These are phyloP conservation scores for Lepidurus apus DNA, from an alignment of 1,140 invertebrate species.

Conservation along the genomic window DNA sequence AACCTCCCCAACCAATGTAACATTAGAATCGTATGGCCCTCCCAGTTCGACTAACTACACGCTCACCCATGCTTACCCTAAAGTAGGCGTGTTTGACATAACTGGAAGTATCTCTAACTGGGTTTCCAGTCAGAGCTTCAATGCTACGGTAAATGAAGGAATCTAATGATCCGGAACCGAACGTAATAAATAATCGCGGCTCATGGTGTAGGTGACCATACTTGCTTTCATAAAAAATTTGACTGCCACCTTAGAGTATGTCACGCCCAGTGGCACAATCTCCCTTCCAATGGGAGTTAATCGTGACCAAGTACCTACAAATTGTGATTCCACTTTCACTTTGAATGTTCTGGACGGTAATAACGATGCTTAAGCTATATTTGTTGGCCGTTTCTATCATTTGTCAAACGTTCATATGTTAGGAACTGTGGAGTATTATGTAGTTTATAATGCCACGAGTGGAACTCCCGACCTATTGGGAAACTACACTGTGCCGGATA, in stretches of 20 bases:
- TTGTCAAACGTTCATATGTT: no score
- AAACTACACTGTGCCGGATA: background rate
- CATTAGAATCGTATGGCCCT: conserved; percentile 28
- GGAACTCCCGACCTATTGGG: background rate
- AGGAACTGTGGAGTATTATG: conserved; percentile 29
- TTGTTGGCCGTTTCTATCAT: no score
- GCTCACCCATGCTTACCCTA: conserved; percentile 38
- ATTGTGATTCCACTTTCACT: background rate
- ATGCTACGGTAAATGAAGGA: conserved; percentile 30
- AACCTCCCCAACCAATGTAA: conserved; percentile 23
- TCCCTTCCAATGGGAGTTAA: background rate
- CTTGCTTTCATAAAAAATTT: conserved; percentile 2
- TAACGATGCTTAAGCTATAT: background rate
- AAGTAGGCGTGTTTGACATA: conserved; percentile 39
- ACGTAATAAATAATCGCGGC: background rate
- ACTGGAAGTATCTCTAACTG: conserved; percentile 40
- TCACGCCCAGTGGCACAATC: background rate
- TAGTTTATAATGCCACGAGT: background rate
- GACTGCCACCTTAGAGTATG: background rate
- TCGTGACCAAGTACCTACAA: background rate
- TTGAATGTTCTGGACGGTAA: background rate
- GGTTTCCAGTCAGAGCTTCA: conserved; percentile 37
- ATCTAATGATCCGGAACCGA: background rate
- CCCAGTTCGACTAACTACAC: conserved; percentile 1
- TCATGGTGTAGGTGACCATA: background rate